Percentiles rank a stretch among this genome's conserved stretches.
phyloP scores from a whole-genome alignment of 2,113 vertebrate genomes.

The Centropristis striata region DNA sequence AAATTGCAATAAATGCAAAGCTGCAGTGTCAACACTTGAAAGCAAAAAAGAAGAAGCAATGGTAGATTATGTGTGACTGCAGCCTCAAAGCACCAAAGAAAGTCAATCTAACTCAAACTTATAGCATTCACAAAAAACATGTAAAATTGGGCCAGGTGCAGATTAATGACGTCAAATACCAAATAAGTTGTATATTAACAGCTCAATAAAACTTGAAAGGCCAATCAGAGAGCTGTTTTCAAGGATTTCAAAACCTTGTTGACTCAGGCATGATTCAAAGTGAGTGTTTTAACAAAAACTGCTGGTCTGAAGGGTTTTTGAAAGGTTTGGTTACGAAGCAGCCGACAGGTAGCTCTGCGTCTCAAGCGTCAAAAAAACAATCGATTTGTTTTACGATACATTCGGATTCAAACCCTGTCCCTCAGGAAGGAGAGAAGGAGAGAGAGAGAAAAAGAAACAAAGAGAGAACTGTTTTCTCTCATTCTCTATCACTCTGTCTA shows the following conservation, averaged over 20 bases:
- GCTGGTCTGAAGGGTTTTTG: constrained; percentile 42
- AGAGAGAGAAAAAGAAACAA: constrained; percentile 66
- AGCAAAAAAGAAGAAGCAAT: neutral
- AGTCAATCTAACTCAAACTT: neutral
- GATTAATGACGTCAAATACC: neutral
- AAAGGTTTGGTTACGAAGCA: constrained; percentile 68
- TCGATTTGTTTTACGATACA: constrained; percentile 74
- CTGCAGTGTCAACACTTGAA: neutral
- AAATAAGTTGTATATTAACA: neutral
- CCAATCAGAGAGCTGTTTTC: neutral
- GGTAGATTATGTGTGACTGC: neutral
- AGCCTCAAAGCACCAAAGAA: neutral
- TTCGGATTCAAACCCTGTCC: constrained; percentile 80
- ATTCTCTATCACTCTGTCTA: constrained; percentile 60
- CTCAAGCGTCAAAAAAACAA: constrained; percentile 67
- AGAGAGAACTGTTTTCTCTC: constrained; percentile 47
- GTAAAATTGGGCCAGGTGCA: neutral
- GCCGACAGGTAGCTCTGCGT: constrained; percentile 60
- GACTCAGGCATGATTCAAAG: constrained; percentile 53
- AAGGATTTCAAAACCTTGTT: constrained; percentile 43
- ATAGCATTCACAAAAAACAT: neutral
- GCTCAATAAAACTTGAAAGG: constrained; percentile 21
- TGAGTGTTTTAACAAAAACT: constrained; percentile 27
- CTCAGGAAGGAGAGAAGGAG: constrained; percentile 70
- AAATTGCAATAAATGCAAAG: neutral